Base-by-base conservation (phyloP, 1,140 invertebrate species). In the Aphis gossypii region DNA sequence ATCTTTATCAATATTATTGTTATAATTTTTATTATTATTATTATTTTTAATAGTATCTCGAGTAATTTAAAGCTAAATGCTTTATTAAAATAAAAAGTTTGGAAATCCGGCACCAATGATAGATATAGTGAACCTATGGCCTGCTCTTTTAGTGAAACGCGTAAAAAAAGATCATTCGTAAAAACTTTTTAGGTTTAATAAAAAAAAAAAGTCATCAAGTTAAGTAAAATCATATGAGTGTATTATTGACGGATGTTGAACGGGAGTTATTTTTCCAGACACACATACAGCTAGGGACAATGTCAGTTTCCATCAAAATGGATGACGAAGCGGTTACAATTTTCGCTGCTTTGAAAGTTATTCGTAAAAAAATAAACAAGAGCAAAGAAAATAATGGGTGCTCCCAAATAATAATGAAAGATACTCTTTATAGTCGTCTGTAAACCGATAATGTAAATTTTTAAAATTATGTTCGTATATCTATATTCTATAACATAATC, bases 371-470 rank as follows among this genome's bases (percentile, higher is more conserved):
- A 83, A 51, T 51, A 92, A 83, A 92, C 25, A 68, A 35, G 9
- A 3, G 44, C 11, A 54, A 76, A 60, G 82, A 25, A 86, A 86
- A 60, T 93, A 46, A 82, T 84, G 48, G 92, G 83, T 56, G 38
- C 91, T 51, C 30, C 92, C 48, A 56, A 84, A 86, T 44, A 93
- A 93, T 84, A 60, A 35, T 93, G 48, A 93, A 93, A 60, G 92
- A 86, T 54, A 93, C 14, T n/a, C 54, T 93, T 51, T 60, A 93
- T 46, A 84, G 18, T 48, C 6, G 6, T 38, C n/a, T 87, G 18
- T 25, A 48, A 87, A 41, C 82, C 38, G 82, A 93, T 60, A 60
- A 46, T 56, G 51, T 41, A 84, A 93, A 25, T 51, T 93, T 86
- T 87, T 93, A 44, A 3, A 86, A 87, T 86, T 86, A 44, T 87